Evolutionary conservation across 2,113 vertebrate genomes (phyloP), one percentile per base, ranked within the genome.

Genomic region (Nothobranchius kuhntae): DNA sequence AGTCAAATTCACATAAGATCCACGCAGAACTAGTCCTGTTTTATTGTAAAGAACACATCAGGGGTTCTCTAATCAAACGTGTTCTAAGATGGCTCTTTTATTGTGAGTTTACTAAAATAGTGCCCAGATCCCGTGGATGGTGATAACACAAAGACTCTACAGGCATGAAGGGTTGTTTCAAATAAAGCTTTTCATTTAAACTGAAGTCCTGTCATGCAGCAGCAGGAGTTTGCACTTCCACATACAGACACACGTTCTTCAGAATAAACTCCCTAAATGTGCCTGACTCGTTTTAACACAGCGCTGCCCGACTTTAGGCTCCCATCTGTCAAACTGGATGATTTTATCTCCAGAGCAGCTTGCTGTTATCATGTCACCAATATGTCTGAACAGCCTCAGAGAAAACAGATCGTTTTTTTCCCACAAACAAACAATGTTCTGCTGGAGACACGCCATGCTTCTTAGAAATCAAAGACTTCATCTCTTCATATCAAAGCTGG

Each of bases 321-420:
- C 12, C 71, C 60, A 76, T 84, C 68, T 84, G 81, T 80, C 80
- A 42, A 69, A 77, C 40, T 61, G 53, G 69, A 78, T 62, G 12
- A 69, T 81, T 83, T 74, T 63, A 82, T 75, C 51, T 71, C 6
- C 38, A 77, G 65, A 60, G 71, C 53, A 46, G 50, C 65, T 81
- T 72, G 54, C 57, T 60, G 48, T 75, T 44, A 62, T 68, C 21
- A 54, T 56, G 57, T 63, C 61, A 66, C 53, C 13, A 26, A 61
- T 56, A 13, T 30, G 30, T 40, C 21, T 51, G 45, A 65, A 62
- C 40, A 61, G 53, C 73, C 53, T 46, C 9, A 48, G 68, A 81
- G 52, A 45, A 68, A 59, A 2, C 70, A 71, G 1, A 40, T 40
- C 7, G 44, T 13, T 57, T 62, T 73, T 53, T 56, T 13, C 11